phyloP scores from a whole-genome alignment of 2,797 vertebrate genomes.

The Pseudopleuronectes americanus region DNA sequence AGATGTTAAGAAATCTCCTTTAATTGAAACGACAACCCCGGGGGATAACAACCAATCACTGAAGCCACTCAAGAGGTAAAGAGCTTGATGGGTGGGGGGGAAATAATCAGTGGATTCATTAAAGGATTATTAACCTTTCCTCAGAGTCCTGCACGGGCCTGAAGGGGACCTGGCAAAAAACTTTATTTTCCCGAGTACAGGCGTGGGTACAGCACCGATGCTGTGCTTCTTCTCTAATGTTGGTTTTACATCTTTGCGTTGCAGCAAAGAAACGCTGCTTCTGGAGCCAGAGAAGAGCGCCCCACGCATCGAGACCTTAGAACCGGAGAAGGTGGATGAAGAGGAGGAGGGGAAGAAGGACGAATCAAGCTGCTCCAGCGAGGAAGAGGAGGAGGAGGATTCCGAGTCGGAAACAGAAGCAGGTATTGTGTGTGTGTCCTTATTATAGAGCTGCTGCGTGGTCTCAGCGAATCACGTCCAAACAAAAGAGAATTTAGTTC shows the following conservation, averaged over 20 bases:
- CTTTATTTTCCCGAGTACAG: too few relatives aligned
- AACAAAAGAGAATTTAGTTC: too few relatives aligned
- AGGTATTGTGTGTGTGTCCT: slow-evolving; percentile 78
- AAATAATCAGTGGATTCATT: not conserved
- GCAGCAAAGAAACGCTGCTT: slow-evolving; percentile 94
- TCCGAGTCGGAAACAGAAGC: slow-evolving; percentile 97
- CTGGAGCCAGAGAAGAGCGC: slow-evolving; percentile 93
- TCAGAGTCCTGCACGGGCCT: not conserved
- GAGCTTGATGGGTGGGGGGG: not conserved
- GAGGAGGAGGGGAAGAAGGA: slow-evolving; percentile 98
- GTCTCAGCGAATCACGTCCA: too few relatives aligned
- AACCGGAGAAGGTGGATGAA: slow-evolving; percentile 96
- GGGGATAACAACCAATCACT: slow-evolving; percentile 95
- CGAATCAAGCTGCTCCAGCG: slow-evolving; percentile 98
- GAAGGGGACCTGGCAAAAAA: too few relatives aligned
- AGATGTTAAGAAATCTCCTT: slow-evolving; percentile 92
- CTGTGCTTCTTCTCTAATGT: not conserved
- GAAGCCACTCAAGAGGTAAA: slow-evolving; percentile 94
- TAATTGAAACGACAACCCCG: slow-evolving; percentile 95
- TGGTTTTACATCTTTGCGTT: slow-evolving; percentile 8
- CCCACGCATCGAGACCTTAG: slow-evolving; percentile 92
- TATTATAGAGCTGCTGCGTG: too few relatives aligned
- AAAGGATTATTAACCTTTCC: not conserved
- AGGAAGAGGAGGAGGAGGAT: slow-evolving; percentile 98
- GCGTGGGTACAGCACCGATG: not conserved